Evolutionary conservation across 2,797 vertebrate species (phyloP), one percentile per base, ranked within the genome.

Genomic region (Myiothlypis chrysogaster): DNA sequence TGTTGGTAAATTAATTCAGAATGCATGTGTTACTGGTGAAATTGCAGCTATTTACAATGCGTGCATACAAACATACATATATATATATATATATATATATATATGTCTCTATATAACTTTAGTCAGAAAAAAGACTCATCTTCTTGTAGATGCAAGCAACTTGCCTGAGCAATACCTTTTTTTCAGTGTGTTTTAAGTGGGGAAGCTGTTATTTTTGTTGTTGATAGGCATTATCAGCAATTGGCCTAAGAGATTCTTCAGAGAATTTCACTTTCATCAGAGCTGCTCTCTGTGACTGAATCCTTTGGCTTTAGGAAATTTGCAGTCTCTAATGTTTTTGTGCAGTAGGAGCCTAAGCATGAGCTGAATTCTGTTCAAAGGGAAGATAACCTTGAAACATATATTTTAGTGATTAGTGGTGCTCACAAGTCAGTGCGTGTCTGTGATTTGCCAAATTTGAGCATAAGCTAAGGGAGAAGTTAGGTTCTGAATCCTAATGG

Each of bases 121-220:
- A 52, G 21, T 43, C 34, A 50, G 43, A 47, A 82, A 44, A 21
- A 34, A 37, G 7, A 8, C 16, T 52, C 11, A 24, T 41, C 44
- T 52, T 7, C 28, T 56, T 4, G 6, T 50, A 15, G 44, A 79
- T 76, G 22, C 53, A 59, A 57, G 41, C 28, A 61, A 14, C 46
- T 91, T 96, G 60, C 57, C 89, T 71, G 81, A 91, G 89, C 50
- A 94, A 84, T 63, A 55, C 47, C 39, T 59, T 39, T 57, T 27
- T 65, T 70, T 56, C 35, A 50, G 6, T 47, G 19, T 65, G 37
- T 66, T 91, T 69, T 65, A 82, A 27, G 16, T 68, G 49, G 11
- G 56, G 43, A 55, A 44, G 35, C 49, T 95, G 46, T 69, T 88
- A 27, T 37, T 87, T 90, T 82, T 88, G 37, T 65, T 83, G 17